Evolutionary conservation across 2,113 vertebrate species (phyloP).

Genomic region (Tapirus terrestris): DNA sequence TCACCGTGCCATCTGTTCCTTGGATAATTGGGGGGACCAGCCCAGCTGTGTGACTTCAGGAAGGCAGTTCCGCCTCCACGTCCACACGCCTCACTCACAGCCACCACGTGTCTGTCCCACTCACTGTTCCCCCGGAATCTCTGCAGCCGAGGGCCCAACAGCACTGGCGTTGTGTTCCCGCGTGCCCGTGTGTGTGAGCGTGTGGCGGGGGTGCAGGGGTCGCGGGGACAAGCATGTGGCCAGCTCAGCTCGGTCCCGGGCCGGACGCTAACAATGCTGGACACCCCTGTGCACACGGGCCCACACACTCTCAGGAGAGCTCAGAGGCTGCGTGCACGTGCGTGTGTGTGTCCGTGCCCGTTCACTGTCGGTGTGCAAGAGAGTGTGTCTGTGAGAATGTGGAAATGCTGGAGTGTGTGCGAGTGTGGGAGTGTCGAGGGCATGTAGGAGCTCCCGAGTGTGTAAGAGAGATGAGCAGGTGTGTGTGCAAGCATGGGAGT

Average conservation of each 20-base stretch:
- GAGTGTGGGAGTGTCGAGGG: neutral
- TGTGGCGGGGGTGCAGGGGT: neutral
- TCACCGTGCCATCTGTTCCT: neutral
- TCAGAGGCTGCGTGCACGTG: neutral
- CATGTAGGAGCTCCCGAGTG: neutral
- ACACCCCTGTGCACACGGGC: neutral
- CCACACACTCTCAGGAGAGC: neutral
- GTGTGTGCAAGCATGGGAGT: neutral
- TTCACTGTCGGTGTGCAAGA: neutral
- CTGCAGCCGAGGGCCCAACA: neutral
- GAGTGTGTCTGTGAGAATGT: neutral
- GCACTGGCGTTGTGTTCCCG: neutral
- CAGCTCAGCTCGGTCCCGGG: neutral
- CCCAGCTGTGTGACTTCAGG: neutral
- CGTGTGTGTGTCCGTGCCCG: neutral
- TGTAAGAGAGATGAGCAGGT: neutral
- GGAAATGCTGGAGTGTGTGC: neutral
- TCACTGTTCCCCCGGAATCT: neutral
- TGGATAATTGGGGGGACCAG: neutral
- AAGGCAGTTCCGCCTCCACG: neutral
- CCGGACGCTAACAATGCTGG: no score
- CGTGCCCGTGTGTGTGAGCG: neutral
- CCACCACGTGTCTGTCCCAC: neutral
- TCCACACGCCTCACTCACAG: rapidly evolving
- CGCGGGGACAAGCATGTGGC: no score